Evolutionary conservation across 1,140 invertebrate species (phyloP), one percentile per base, ranked within the genome.

Genomic region (Portunus trituberculatus): DNA sequence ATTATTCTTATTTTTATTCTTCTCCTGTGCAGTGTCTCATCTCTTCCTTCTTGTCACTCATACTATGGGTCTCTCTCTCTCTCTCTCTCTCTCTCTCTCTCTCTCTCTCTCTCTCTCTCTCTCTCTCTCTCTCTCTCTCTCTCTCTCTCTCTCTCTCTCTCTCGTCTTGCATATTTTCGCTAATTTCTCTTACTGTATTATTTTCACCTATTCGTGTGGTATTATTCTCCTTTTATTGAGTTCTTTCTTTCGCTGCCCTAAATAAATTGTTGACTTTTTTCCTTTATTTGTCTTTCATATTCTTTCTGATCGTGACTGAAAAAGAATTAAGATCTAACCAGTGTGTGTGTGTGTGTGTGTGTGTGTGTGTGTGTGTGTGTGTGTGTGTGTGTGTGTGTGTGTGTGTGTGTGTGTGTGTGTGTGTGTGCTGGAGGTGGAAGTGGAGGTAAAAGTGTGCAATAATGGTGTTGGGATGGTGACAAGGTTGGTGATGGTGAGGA

Each of bases 331-430:
- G 3, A 20, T 59, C 12, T 59, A 0, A 59, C 20, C 52, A 10
- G 20, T 76, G 20, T 76, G 67, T n/a, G n/a, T n/a, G 67, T 76
- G n/a, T 76, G n/a, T 76, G 67, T 76, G 25, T 76, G 67, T 76
- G 67, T 76, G 67, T 76, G 67, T 76, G 67, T 76, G 67, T 76
- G 67, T 76, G 67, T 76, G 67, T 76, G 25, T 76, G 67, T 76
- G 67, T 76, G 67, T 76, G 67, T 76, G 67, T 76, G 67, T 76
- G 67, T 76, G 67, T 76, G 67, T 76, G 67, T 76, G 67, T 76
- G 67, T 76, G 67, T 76, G 67, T 76, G 67, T 76, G 20, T n/a
- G 59, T 76, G 59, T 76, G 59, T 76, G 59, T 76, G 59, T 76
- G 59, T 76, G 59, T 76, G 59, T 76, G 59, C 20, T 7, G 7